Evolutionary conservation across 2,797 vertebrate species (phyloP).

Genomic region (Acestrorhynchus altus): DNA sequence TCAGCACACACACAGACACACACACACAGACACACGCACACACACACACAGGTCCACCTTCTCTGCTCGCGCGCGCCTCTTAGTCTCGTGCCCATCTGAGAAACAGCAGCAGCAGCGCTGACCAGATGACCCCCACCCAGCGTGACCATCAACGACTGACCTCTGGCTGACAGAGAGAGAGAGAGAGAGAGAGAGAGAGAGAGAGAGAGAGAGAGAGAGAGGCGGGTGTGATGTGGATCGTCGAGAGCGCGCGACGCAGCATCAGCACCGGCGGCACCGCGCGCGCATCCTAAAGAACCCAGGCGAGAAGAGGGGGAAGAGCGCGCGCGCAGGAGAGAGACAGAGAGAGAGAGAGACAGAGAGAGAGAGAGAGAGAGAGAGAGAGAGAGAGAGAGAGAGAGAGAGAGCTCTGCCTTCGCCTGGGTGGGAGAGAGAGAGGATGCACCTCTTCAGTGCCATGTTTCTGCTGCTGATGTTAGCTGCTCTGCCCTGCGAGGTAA

Average conservation of each 20-base stretch:
- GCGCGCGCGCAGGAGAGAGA: neutral
- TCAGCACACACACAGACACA: neutral
- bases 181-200: neutral
- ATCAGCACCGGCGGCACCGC: slow-evolving; percentile 64
- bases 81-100: neutral
- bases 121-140: neutral
- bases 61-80: slow-evolving; percentile 57
- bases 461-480: slow-evolving; percentile 84
- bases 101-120: neutral
- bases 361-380: slow-evolving; percentile 6
- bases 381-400: slow-evolving; percentile 17
- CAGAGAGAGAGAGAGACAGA: neutral
- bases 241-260: slow-evolving; percentile 72
- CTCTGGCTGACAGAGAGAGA: neutral
- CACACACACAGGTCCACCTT: slow-evolving; percentile 74
- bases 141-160: neutral
- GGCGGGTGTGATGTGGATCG: slow-evolving; percentile 75
- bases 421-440: slow-evolving; percentile 37
- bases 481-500: slow-evolving; percentile 77
- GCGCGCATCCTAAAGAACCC: slow-evolving; percentile 52
- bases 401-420: too few species aligned
- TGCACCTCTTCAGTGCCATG: slow-evolving; percentile 82
- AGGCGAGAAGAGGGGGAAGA: neutral
- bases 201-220: neutral
- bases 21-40: too few species aligned